Percentiles rank a stretch among this genome's conserved stretches.
Evolutionary conservation across 2,797 vertebrate species (phyloP).

Genomic region (Paratrypauchen microcephalus): DNA sequence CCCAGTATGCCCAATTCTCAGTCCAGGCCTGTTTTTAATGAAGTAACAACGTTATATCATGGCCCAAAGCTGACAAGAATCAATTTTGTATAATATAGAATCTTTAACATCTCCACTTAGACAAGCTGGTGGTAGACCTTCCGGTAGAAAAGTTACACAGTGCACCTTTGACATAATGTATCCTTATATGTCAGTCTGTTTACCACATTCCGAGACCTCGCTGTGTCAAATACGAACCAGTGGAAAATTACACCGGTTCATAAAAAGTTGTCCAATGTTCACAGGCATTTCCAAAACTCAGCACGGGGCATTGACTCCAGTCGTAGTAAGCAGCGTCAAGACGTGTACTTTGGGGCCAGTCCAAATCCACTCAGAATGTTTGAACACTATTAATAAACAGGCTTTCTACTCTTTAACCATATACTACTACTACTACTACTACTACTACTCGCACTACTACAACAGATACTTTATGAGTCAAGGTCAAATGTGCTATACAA

Average conservation of each 20-base stretch:
- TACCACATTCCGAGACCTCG: slow-evolving; percentile 2
- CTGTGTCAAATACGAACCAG: neutral
- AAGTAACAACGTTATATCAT: too few species aligned
- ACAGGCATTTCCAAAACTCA: slow-evolving; percentile 25
- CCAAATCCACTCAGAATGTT: slow-evolving; percentile 48
- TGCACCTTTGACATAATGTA: neutral
- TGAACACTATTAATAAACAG: slow-evolving; percentile 29
- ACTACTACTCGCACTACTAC: too few species aligned
- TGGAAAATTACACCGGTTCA: slow-evolving; percentile 14
- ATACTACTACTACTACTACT: too few species aligned
- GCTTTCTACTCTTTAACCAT: slow-evolving; percentile 3
- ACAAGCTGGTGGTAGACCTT: too few species aligned
- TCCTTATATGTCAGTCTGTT: neutral
- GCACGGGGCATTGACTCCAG: slow-evolving; percentile 19
- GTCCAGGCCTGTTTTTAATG: too few species aligned
- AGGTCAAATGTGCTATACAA: neutral
- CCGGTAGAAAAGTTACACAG: neutral
- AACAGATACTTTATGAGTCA: too few species aligned
- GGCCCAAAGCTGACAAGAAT: too few species aligned
- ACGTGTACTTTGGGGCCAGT: slow-evolving; percentile 49
- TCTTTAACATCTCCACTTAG: too few species aligned
- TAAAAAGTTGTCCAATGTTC: slow-evolving; percentile 24
- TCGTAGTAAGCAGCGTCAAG: slow-evolving; percentile 45
- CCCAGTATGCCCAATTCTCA: too few species aligned
- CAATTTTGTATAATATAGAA: too few species aligned